Evolutionary conservation across 2,888 invertebrate species (phyloP), one percentile per base, ranked within the genome.

Genomic region (Nemotelus nigrinus): DNA sequence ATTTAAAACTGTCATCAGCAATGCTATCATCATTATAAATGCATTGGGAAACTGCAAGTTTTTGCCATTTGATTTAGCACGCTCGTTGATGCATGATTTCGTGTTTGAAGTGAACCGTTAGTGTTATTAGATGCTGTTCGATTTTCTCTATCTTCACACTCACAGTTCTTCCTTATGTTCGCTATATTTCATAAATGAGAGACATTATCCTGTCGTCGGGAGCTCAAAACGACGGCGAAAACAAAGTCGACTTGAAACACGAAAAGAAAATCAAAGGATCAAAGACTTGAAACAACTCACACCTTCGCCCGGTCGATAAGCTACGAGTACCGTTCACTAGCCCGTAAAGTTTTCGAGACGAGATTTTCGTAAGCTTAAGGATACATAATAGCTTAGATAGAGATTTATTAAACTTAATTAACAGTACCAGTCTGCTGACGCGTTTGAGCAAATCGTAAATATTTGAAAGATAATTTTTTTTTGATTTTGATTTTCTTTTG

Each of bases 221-320:
- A 77, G 78, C 55, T 25, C 72, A 76, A 77, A 80, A 74, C 60
- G 48, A 76, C 48, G 53, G 58, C 67, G 63, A 70, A 68, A 74
- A 39, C 47, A 65, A 65, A 74, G 47, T 64, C 44, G 44, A 78
- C 25, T 25, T 25, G 39, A 41, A 55, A 78, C 77, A 79, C 79
- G 78, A 80, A 44, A 64, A 64, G 39, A 64, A 64, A 44, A 67
- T 47, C 7, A 67, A 67, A 77, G 47, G 45, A n/a, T 47, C 65
- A 44, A 65, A 65, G 65, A 70, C 53, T 63, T 41, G 44, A 50
- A 4, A 25, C 25, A 70, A 41, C 70, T 58, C 72, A 57, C 72
- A 58, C 44, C 25, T 25, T 25, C 25, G 25, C 25, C 25, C 25
- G 25, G 25, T 25, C 25, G 25, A 25, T 25, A 25, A 25, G 25